Base-by-base conservation (phyloP, 2,113 vertebrate genomes). In the Eleginops maclovinus region DNA sequence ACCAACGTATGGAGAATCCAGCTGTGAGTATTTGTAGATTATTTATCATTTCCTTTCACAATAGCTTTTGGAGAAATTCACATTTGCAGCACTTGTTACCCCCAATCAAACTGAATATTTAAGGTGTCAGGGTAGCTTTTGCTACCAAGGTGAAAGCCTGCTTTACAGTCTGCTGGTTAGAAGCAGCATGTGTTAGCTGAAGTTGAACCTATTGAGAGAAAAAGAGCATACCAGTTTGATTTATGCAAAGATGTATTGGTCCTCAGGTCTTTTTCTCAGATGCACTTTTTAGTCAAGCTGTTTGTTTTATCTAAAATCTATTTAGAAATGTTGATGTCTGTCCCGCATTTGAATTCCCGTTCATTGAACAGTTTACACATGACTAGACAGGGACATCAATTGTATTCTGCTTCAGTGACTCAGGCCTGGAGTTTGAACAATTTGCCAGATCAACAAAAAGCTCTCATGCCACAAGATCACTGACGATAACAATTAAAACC, bases 381-480 rank as follows among this genome's bases (percentile, higher is more conserved):
- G 69, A 56, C 21, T 43, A 9, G 24, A 60, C 49, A 71, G 28
- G 26, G n/a, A 1, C 61, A 22, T 61, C 44, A 56, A 36, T 31
- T 63, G 56, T 49, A 41, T 74, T 62, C 55, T 61, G 63, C 63
- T 40, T 43, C 41, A 81, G n/a, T 68, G 24, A 46, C 41, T 63
- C 59, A 26, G 58, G 21, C 22, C 26, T 47, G 21, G 14, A 24
- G 58, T 26, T 24, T 8, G 1, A 11, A 56, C 19, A 58, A 19
- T 74, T 74, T 28, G 22, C 2, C 13, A 47, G 16, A 55, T 67
- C 1, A 41, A 31, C 9, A 50, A 69, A 46, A 43, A 54, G 22
- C 9, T 31, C 44, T 60, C 19, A 21, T 0, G 17, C n/a, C 9
- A 22, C 6, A 47, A 47, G 28, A 9, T 17, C 8, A 60, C 19